These are phyloP conservation scores for Psittacula cyanocephala DNA, from an alignment of 2,113 vertebrate species.

Conservation along the genomic window DNA sequence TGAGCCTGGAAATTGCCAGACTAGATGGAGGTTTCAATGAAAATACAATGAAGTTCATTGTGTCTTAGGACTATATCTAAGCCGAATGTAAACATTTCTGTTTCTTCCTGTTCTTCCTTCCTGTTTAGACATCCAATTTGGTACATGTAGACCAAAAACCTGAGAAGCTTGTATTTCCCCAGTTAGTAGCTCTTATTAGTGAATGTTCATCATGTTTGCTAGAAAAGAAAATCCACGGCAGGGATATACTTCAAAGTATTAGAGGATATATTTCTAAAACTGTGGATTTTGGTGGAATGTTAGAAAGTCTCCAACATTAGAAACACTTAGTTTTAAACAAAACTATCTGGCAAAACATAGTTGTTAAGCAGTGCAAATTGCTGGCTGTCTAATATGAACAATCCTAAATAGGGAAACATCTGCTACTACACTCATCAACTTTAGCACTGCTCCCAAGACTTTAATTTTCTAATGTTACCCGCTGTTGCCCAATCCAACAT, in stretches of 20 bases:
- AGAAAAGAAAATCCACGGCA: background rate
- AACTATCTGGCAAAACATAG: background rate
- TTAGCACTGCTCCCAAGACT: background rate
- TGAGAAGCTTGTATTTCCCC: background rate
- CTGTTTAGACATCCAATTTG: background rate
- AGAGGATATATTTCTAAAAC: background rate
- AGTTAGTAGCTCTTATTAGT: background rate
- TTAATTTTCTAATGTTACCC: background rate
- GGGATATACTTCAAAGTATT: background rate
- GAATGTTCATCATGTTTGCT: background rate
- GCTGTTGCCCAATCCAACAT: background rate
- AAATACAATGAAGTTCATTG: background rate
- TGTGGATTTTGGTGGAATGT: background rate
- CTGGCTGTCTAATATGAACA: background rate
- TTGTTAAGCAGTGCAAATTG: background rate
- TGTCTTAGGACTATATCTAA: background rate
- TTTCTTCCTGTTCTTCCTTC: background rate
- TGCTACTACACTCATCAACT: background rate
- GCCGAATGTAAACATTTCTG: background rate
- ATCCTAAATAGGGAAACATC: background rate
- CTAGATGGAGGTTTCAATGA: conserved; percentile 36
- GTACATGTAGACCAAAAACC: background rate
- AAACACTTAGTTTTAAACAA: background rate
- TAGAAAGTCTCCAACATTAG: background rate
- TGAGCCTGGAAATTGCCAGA: conserved; percentile 21